phyloP scores from a whole-genome alignment of 2,113 vertebrate species.

The Sigmodon hispidus region DNA sequence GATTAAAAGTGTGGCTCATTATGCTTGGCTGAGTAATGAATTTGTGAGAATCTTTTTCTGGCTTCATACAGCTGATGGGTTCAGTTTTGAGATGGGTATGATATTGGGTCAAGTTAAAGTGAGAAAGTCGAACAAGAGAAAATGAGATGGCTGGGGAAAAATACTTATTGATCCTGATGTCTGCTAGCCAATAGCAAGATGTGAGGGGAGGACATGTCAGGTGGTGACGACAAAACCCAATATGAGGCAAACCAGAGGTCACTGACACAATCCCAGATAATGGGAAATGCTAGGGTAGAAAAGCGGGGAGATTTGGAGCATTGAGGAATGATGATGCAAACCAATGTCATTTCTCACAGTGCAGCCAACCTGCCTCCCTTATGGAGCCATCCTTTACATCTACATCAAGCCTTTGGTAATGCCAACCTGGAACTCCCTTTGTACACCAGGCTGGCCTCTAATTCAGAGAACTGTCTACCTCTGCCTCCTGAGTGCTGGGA shows the following conservation, averaged over 20 bases:
- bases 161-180: not conserved
- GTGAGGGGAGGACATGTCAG: not conserved
- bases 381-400: not conserved
- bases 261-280: not conserved
- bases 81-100: not conserved
- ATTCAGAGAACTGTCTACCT: too few species aligned
- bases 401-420: not conserved
- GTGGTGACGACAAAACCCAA: not conserved
- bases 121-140: not conserved
- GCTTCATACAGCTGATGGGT: not conserved
- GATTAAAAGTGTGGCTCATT: too few species aligned
- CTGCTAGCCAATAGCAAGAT: not conserved
- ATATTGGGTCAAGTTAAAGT: not conserved
- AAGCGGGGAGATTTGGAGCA: not conserved
- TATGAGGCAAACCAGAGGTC: not conserved
- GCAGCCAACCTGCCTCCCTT: not conserved
- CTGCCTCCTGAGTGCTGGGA: too few species aligned
- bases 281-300: not conserved
- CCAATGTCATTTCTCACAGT: not conserved
- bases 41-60: too few species aligned
- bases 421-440: not conserved
- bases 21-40: too few species aligned
- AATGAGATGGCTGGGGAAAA: not conserved
- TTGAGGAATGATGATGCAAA: not conserved
- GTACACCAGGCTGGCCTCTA: too few species aligned